Base-by-base conservation (phyloP, 2,888 invertebrate species). In the Mythimna vitellina region DNA sequence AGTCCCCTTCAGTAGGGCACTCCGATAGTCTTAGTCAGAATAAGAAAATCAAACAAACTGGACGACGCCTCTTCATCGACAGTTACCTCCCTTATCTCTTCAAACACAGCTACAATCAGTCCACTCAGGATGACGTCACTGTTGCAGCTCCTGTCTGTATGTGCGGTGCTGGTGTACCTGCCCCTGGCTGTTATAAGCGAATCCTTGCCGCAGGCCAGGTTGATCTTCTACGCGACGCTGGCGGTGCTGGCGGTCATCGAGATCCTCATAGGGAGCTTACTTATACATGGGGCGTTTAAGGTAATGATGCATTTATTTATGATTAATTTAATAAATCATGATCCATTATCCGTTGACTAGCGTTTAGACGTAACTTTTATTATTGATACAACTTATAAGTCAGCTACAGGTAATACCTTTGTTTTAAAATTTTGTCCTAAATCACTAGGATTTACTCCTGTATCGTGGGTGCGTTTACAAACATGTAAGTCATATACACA, bases 281-380 rank as follows among this genome's bases (percentile, higher is more conserved):
- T 94, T 17, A 85, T 92, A 49, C 91, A 90, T 62, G 94, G 93
- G 1, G 89, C 91, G 3, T 94, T 91, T 72, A 81, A 86, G 90
- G 95, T 95, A 70, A 84, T 75, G 3, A 17, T 17, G 7, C 17
- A 6, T 0, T 29, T 1, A 7, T 25, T n/a, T 8, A 14, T 51
- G 12, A 17, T 65, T 7, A 3, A 2, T 22, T 58, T 25, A n/a
- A 14, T 35, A 9, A 10, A 10, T 3, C 8, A 5, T 56, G 57
- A 29, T 29, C 29, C 29, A 29, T 29, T 29, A 12, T 9, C 7
- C 58, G n/a, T 42, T 14, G 42, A 42, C 14, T 14, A 14, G 42
- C 42, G 4, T 42, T 38, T 38, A 12, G 38, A 38, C 10, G 46
- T 10, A 17, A 5, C 14, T 46, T 46, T 46, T 46, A 20, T 46